These are phyloP conservation scores for Caenorhabditis japonica DNA, from an alignment of 2,888 invertebrate species.

Conservation along the genomic window DNA sequence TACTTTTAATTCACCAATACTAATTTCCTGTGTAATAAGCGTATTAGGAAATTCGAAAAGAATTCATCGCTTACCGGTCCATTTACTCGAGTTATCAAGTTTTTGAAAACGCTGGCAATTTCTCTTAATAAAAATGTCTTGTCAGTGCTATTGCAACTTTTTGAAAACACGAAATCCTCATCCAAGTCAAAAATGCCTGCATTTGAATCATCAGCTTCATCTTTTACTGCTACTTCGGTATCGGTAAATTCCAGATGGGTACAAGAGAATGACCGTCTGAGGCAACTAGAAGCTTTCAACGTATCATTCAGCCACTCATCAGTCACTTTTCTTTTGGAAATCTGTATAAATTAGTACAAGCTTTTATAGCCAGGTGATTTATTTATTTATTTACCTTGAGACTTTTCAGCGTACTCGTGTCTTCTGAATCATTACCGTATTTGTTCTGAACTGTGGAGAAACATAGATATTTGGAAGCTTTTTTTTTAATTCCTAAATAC, in stretches of 20 bases:
- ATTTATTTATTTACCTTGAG: too few relatives aligned
- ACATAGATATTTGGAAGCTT: too few relatives aligned
- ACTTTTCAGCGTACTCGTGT: too few relatives aligned
- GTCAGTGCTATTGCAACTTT: too few relatives aligned
- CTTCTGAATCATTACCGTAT: background rate
- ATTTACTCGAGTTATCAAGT: constrained; percentile 1
- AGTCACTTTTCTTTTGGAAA: constrained; percentile 12
- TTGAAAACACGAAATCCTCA: too few relatives aligned
- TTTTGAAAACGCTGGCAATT: background rate
- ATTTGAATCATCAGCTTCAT: too few relatives aligned
- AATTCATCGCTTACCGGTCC: too few relatives aligned
- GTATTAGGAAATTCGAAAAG: background rate
- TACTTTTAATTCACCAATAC: background rate
- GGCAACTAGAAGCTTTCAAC: background rate
- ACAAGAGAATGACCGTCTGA: constrained; percentile 10
- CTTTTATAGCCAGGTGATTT: too few relatives aligned
- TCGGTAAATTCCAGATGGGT: background rate
- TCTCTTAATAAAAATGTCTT: background rate
- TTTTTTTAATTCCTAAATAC: too few relatives aligned
- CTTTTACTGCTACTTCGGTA: too few relatives aligned
- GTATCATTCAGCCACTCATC: background rate
- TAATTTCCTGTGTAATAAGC: background rate
- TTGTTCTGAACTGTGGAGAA: too few relatives aligned
- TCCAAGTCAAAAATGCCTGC: too few relatives aligned
- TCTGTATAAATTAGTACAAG: background rate